Conservation (phyloP, 2,888 invertebrate genomes). For the Drosophila quinaria region DNA sequence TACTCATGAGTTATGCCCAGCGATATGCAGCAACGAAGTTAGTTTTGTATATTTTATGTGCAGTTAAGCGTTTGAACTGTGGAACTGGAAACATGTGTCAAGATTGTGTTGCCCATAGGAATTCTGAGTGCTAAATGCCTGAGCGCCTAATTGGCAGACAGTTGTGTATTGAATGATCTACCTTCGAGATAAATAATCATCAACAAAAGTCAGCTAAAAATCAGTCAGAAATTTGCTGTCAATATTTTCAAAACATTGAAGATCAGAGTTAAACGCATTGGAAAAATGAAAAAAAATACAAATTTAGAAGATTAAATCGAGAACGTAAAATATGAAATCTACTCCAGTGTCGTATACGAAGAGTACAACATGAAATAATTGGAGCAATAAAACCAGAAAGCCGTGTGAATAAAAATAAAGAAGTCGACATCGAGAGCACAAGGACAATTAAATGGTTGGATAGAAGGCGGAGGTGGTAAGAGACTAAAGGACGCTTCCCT, state of each 20-base stretch:
- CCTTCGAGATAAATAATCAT: neutral
- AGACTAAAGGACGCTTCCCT: slow-evolving; percentile 1
- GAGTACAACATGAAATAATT: slow-evolving; percentile 69
- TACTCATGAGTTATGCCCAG: slow-evolving; percentile 62
- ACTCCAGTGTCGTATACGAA: slow-evolving; percentile 49
- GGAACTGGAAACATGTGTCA: slow-evolving; percentile 32
- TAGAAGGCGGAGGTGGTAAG: neutral
- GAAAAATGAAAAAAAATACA: neutral
- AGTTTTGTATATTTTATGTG: slow-evolving; percentile 69
- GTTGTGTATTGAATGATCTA: neutral
- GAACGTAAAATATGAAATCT: slow-evolving; percentile 52
- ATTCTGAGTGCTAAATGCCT: slow-evolving; percentile 19
- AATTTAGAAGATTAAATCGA: slow-evolving; percentile 3
- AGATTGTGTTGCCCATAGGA: slow-evolving; percentile 23
- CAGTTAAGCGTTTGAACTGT: slow-evolving; percentile 61
- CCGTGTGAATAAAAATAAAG: slow-evolving; percentile 68
- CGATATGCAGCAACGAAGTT: slow-evolving; percentile 63
- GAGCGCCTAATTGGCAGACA: slow-evolving; percentile 13
- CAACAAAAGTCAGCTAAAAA: neutral
- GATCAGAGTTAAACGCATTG: slow-evolving; percentile 30
- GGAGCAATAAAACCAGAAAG: slow-evolving; percentile 73
- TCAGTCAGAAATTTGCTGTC: slow-evolving; percentile 4
- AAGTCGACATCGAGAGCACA: slow-evolving; percentile 24
- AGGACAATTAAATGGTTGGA: slow-evolving; percentile 34
- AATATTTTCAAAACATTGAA: slow-evolving; percentile 4